phyloP scores from a whole-genome alignment of 2,888 invertebrate genomes.

The Andricus quercusramuli region DNA sequence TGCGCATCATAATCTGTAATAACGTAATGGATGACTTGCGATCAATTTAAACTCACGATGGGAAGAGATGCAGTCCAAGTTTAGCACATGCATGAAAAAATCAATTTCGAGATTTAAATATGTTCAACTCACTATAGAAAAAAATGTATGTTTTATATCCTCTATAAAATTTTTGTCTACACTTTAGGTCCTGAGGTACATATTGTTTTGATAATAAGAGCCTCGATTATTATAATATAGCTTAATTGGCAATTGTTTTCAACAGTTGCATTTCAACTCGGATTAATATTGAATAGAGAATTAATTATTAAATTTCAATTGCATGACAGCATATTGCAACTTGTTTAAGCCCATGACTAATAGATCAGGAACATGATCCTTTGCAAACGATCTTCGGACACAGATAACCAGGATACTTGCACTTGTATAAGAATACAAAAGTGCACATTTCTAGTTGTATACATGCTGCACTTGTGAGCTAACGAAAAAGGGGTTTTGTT shows the following conservation, averaged over 20 bases:
- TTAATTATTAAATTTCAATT: neutral
- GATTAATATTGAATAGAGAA: neutral
- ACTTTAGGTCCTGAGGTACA: too few species aligned
- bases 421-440: slow-evolving; percentile 49
- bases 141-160: too few species aligned
- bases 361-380: slow-evolving; percentile 68
- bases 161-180: too few species aligned
- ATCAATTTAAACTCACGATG: neutral
- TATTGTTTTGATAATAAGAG: too few species aligned
- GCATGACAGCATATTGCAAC: slow-evolving; percentile 51
- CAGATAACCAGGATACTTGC: slow-evolving; percentile 57
- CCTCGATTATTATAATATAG: too few species aligned
- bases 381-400: slow-evolving; percentile 66
- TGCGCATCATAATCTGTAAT: slow-evolving; percentile 17
- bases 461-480: slow-evolving; percentile 1
- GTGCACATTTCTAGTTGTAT: slow-evolving; percentile 43
- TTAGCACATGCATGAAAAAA: neutral
- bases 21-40: slow-evolving; percentile 2
- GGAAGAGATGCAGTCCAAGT: neutral
- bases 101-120: neutral
- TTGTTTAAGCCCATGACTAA: slow-evolving; percentile 62
- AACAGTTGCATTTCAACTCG: too few species aligned
- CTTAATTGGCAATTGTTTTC: too few species aligned
- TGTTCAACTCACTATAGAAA: neutral
- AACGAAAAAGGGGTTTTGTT: neutral